phyloP scores from a whole-genome alignment of 1,140 invertebrate genomes.

The Lordiphosa collinella region DNA sequence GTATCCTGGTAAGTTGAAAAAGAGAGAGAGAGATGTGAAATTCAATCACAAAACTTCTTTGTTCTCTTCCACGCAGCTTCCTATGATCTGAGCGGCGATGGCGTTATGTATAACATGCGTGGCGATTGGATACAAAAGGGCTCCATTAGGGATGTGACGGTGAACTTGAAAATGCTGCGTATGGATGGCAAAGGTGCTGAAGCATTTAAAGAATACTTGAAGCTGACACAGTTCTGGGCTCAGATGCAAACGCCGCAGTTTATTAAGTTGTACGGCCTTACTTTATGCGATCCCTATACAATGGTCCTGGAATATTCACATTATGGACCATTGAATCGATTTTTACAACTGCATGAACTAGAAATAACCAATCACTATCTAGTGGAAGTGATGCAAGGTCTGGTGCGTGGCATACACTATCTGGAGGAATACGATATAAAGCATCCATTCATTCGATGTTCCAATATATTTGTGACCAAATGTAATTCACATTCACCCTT shows the following conservation, averaged over 20 bases:
- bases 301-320: conserved; percentile 90
- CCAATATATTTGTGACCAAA: conserved; percentile 87
- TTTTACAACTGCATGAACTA: conserved; percentile 81
- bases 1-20: conserved; percentile 81
- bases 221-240: conserved; percentile 87
- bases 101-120: conserved; percentile 83
- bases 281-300: conserved; percentile 86
- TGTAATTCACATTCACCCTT: conserved; percentile 81
- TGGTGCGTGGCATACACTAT: conserved; percentile 86
- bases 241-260: conserved; percentile 87
- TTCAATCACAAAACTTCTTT: too few relatives aligned
- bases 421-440: conserved; percentile 86
- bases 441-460: conserved; percentile 92
- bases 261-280: conserved; percentile 88
- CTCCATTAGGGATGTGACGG: conserved; percentile 85
- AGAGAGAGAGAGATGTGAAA: too few relatives aligned
- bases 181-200: conserved; percentile 82
- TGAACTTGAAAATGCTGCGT: conserved; percentile 88
- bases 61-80: conserved; percentile 80
- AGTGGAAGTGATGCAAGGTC: conserved; percentile 87
- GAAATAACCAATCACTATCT: conserved; percentile 85
- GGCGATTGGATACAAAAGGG: conserved; percentile 84
- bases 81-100: conserved; percentile 82
- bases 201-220: conserved; percentile 83
- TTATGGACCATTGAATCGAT: conserved; percentile 88